Percentiles rank a stretch among this genome's conserved stretches.
phyloP scores from a whole-genome alignment of 2,888 invertebrate genomes.

The Rhingia campestris region DNA sequence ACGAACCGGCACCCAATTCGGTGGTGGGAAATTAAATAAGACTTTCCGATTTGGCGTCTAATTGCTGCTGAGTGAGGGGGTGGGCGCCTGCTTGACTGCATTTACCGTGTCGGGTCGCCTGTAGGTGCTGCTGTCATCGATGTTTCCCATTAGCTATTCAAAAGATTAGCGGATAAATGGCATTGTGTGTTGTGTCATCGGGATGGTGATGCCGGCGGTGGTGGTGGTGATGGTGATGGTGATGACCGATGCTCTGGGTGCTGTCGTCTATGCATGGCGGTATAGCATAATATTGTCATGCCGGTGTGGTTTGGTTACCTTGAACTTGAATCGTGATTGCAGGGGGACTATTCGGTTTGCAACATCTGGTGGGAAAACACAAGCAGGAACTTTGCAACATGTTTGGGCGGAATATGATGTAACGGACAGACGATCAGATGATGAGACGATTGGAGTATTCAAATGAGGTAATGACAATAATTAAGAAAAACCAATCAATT shows the following conservation, averaged over 20 bases:
- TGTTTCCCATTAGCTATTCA: conserved; percentile 25
- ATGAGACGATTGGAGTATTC: conserved; percentile 26
- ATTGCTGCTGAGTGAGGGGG: conserved; percentile 29
- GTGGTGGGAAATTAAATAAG: conserved; percentile 35
- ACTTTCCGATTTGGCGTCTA: conserved; percentile 13
- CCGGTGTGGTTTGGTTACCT: conserved; percentile 36
- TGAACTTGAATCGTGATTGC: conserved; percentile 71
- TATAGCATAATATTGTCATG: conserved; percentile 45
- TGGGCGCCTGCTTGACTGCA: conserved; percentile 32
- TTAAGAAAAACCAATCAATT: conserved; percentile 31
- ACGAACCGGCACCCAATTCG: conserved; percentile 33
- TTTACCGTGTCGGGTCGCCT: not conserved
- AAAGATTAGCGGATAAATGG: conserved; percentile 50
- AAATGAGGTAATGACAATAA: conserved; percentile 29
- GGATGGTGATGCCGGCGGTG: conserved; percentile 3
- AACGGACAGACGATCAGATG: conserved; percentile 8
- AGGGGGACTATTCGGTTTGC: conserved; percentile 47
- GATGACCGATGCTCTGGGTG: conserved; percentile 54
- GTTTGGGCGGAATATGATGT: conserved; percentile 52
- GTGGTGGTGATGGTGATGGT: conserved; percentile 40
- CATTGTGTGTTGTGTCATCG: conserved; percentile 44
- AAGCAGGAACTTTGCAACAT: conserved; percentile 62
- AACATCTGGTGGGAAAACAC: conserved; percentile 60
- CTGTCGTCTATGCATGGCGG: conserved; percentile 1
- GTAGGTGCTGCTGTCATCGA: conserved; percentile 26